Evolutionary conservation across 2,797 vertebrate species (phyloP).

Genomic region (Poecilia gillii): DNA sequence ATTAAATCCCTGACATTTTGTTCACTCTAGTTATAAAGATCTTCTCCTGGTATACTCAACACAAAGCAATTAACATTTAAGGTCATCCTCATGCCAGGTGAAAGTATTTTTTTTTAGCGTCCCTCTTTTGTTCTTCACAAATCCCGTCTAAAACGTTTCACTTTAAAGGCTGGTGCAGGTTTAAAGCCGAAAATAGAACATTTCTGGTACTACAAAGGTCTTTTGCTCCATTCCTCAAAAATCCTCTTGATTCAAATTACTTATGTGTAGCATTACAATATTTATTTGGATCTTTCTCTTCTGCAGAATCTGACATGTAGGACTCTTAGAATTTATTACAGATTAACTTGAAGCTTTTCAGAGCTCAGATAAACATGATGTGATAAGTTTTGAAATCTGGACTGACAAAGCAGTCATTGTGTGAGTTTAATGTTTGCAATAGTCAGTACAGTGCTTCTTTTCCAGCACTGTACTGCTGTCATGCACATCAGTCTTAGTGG

Average conservation of each 20-base stretch:
- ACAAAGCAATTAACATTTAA: constrained; percentile 59
- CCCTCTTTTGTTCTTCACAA: neutral
- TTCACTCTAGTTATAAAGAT: constrained; percentile 19
- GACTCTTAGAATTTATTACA: neutral
- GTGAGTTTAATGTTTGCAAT: neutral
- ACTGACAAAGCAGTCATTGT: neutral
- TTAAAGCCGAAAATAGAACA: neutral
- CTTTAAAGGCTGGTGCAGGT: constrained; percentile 2
- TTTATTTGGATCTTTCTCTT: neutral
- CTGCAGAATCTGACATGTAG: neutral
- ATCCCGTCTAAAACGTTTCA: constrained; percentile 17
- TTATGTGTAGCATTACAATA: neutral
- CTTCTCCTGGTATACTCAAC: constrained; percentile 35
- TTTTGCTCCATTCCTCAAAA: neutral
- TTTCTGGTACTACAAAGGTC: neutral
- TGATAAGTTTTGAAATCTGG: neutral
- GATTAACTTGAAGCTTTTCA: neutral
- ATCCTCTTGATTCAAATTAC: neutral
- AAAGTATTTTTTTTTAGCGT: constrained; percentile 30
- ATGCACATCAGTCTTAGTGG: neutral
- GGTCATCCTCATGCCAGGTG: constrained; percentile 24
- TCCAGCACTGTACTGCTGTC: neutral
- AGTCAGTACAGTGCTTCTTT: neutral
- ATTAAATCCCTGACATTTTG: constrained; percentile 29
- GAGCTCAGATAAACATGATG: neutral